Evolutionary conservation across 2,113 vertebrate species (phyloP).

Genomic region (Garra rufa): DNA sequence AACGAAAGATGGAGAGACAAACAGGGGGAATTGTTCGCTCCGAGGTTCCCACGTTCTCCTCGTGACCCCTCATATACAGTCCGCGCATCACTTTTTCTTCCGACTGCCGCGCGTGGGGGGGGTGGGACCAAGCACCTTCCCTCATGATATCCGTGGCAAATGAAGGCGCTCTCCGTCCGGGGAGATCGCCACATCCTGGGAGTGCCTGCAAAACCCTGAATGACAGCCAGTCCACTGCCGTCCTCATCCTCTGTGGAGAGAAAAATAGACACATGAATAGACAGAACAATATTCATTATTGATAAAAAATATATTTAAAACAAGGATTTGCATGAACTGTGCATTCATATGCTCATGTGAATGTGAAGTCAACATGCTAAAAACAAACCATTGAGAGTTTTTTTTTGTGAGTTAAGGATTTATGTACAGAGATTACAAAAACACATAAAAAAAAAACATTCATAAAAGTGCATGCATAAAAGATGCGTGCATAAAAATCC

Average conservation of each 20-base stretch:
- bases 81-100: constrained; percentile 65
- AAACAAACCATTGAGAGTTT: too few relatives aligned
- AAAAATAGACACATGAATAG: not conserved
- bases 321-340: not conserved
- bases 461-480: not conserved
- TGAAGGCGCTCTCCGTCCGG: constrained; percentile 40
- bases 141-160: constrained; percentile 62
- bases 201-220: constrained; percentile 45
- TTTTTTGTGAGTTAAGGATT: not conserved
- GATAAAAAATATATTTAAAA: not conserved
- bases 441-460: not conserved
- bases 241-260: constrained; percentile 17
- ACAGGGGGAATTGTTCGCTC: constrained; percentile 58
- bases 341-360: not conserved
- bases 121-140: constrained; percentile 55
- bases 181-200: constrained; percentile 38
- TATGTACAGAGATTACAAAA: not conserved
- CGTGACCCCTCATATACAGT: constrained; percentile 69
- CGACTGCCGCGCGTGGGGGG: constrained; percentile 57
- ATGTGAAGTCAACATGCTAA: not conserved
- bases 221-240: constrained; percentile 33
- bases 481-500: not conserved
- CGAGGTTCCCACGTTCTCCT: constrained; percentile 60
- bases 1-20: constrained; percentile 40
- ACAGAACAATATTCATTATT: not conserved